Evolutionary conservation across 2,797 vertebrate species (phyloP).

Genomic region (Prunella strophiata): DNA sequence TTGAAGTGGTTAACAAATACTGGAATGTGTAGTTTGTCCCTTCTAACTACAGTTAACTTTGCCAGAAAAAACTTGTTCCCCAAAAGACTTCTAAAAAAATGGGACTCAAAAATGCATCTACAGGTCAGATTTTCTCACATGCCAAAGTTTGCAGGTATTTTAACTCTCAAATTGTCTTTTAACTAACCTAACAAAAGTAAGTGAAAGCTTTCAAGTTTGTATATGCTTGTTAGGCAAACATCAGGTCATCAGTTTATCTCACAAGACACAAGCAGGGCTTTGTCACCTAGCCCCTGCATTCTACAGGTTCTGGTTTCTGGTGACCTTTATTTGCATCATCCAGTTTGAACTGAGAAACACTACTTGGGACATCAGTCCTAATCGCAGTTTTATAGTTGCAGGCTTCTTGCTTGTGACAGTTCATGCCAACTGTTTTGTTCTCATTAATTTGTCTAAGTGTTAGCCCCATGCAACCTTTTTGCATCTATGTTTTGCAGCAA

Average conservation of each 20-base stretch:
- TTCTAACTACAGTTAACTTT: not conserved
- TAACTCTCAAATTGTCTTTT: not conserved
- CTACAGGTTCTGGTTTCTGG: not conserved
- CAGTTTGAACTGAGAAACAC: not conserved
- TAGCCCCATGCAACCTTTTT: not conserved
- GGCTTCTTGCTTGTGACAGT: not conserved
- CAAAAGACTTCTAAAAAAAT: not conserved
- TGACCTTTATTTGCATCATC: not conserved
- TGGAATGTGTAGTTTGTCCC: not conserved
- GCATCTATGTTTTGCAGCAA: not conserved
- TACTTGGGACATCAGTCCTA: not conserved
- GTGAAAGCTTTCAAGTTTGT: not conserved
- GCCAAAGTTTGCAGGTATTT: not conserved
- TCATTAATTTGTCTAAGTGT: not conserved
- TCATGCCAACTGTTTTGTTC: not conserved
- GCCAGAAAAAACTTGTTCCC: not conserved
- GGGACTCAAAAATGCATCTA: not conserved
- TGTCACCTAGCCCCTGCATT: not conserved
- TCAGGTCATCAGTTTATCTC: not conserved
- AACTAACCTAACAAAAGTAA: not conserved
- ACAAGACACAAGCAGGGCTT: not conserved
- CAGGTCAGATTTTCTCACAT: not conserved
- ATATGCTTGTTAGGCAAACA: not conserved
- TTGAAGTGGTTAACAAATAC: not conserved
- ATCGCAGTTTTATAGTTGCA: not conserved